Base-by-base conservation (phyloP, 1,140 invertebrate species). In the Trypoxylus dichotomus region DNA sequence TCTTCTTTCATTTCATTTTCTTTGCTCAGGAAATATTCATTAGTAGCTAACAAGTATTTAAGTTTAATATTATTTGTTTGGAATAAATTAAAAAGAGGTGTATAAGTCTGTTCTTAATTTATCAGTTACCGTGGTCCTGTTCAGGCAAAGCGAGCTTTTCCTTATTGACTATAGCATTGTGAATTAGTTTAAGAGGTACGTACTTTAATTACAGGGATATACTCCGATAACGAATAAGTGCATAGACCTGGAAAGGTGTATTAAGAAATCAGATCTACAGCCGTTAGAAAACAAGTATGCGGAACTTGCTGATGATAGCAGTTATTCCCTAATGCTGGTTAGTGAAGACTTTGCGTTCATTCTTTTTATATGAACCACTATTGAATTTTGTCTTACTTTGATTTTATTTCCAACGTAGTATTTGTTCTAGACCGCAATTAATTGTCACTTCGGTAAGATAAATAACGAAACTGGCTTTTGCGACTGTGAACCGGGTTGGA, bases 401-500 rank as follows among this genome's bases (percentile, higher is more conserved):
- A 37, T 8, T 37, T 37, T 5, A 37, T 37, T 37, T 37, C 32
- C 32, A 37, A 37, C 10, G 5, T 8, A 37, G 32, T 74, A 41
- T 13, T 74, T 75, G 58, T 76, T 75, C 29, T 72, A 83, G 81
- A 74, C 77, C 5, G 81, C 80, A 75, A 75, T 81, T 10, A 43
- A 80, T 60, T 85, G 85, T 73, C 83, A 85, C 74, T 81, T 83
- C 54, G 85, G 85, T 1, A 77, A 77, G 25, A 37, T 83, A 24
- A 79, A 82, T 42, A 79, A 81, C 25, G 43, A 47, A n/a, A 83
- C 81, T 3, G 81, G 81, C 3, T 72, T 81, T 32, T 85, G 85
- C 76, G 71, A 74, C 24, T 85, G 85, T 76, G 24, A 81, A 27
- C 54, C 76, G 10, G 84, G 84, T 11, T 85, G 85, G 85, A 77